These are phyloP conservation scores for Hermaeophaga mercurialis DNA, from an alignment of 2,888 invertebrate genomes.

Conservation along the genomic window DNA sequence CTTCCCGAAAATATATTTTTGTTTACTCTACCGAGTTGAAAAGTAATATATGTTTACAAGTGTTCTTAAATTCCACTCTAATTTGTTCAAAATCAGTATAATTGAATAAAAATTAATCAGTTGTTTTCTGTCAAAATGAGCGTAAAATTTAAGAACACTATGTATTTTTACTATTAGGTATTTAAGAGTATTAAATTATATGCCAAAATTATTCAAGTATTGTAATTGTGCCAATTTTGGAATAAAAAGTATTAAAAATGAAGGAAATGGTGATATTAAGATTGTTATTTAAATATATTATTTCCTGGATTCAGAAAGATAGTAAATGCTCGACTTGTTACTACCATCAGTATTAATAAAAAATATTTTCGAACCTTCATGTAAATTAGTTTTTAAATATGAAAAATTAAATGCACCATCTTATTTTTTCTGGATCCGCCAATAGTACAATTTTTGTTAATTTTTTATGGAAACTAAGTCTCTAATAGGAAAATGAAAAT, in stretches of 20 bases:
- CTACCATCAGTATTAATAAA: not conserved
- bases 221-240: constrained; percentile 9
- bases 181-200: constrained; percentile 4
- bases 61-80: not conserved
- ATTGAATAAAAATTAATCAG: not conserved
- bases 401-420: no score
- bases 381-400: no score
- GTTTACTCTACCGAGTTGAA: not conserved
- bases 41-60: not conserved
- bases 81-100: not conserved
- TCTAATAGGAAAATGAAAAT: not conserved
- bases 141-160: not conserved
- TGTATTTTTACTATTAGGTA: not conserved
- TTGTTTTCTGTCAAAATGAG: not conserved
- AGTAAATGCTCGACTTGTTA: not conserved
- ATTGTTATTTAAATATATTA: not conserved
- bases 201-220: constrained; percentile 17
- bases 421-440: not conserved
- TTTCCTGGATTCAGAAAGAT: constrained; percentile 1
- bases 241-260: not conserved
- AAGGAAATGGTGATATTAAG: not conserved
- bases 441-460: not conserved
- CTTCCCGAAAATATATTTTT: constrained; percentile 9
- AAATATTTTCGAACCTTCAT: not conserved
- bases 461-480: not conserved